phyloP scores from a whole-genome alignment of 2,797 vertebrate genomes.

The Vespertilio murinus region DNA sequence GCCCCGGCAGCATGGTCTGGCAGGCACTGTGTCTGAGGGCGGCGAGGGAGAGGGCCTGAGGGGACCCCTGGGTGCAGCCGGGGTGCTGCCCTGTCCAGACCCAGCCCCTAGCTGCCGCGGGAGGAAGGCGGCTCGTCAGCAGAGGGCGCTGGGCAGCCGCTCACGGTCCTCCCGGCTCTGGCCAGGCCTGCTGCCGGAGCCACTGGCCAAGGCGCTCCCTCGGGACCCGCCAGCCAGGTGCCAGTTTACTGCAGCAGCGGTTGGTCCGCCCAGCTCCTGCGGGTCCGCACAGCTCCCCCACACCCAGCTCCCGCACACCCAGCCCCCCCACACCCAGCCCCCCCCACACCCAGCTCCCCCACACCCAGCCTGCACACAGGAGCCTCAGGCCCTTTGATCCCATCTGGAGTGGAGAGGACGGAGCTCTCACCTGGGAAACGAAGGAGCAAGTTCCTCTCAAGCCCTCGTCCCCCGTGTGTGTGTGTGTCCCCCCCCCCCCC shows the following conservation, averaged over 20 bases:
- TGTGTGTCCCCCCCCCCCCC: accelerated
- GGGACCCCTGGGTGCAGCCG: no score
- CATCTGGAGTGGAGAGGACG: accelerated
- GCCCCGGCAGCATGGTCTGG: not conserved
- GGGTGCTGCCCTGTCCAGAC: not conserved
- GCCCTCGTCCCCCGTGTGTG: no score
- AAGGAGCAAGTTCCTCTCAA: not conserved
- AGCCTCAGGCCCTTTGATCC: not conserved
- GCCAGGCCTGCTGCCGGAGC: not conserved
- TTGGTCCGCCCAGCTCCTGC: no score
- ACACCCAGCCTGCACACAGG: no score
- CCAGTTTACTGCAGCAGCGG: no score
- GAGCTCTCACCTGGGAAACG: accelerated
- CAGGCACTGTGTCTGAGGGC: no score
- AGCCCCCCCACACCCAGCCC: no score
- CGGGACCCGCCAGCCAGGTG: not conserved
- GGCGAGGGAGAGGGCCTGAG: no score
- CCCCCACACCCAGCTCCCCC: no score
- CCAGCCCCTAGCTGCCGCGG: not conserved
- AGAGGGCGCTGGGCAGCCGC: not conserved
- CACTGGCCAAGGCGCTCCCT: not conserved
- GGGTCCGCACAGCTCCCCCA: no score
- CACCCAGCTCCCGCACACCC: no score
- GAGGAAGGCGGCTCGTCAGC: not conserved
- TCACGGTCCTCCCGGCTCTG: not conserved